Evolutionary conservation across 1,140 invertebrate genomes (phyloP), one percentile per base, ranked within the genome.

Genomic region (Phymastichus coffea): DNA sequence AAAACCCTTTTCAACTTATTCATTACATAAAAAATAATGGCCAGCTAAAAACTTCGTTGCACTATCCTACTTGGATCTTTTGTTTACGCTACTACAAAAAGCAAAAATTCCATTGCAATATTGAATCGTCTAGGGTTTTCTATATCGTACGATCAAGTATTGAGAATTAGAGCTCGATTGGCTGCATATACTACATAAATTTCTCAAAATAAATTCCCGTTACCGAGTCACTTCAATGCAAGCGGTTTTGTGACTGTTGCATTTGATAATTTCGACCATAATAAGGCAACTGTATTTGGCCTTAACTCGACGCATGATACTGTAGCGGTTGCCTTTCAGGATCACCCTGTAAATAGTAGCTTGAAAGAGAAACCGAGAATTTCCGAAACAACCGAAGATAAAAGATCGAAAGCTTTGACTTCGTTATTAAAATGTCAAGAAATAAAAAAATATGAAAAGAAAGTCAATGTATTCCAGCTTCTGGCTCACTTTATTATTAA

Each of bases 261-360:
- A 15, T 66, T 66, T 25, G 58, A 64, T 25, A 63, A 63, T 41
- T 63, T 61, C 51, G 61, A 66, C 22, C 58, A 66, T 51, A 28
- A 58, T n/a, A 58, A 57, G 37, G 30, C 19, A 10, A 64, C 53
- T n/a, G 17, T 47, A 17, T 61, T 57, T 20, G 64, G 58, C 2
- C 26, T 57, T 17, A 43, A 61, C 28, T 38, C 53, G 17, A 58
- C 49, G n/a, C n/a, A n/a, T n/a, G n/a, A n/a, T n/a, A n/a, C n/a
- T n/a, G n/a, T n/a, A n/a, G n/a, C n/a, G n/a, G n/a, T n/a, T n/a
- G n/a, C n/a, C n/a, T n/a, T n/a, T n/a, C n/a, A n/a, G n/a, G n/a
- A n/a, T n/a, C n/a, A n/a, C n/a, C n/a, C n/a, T n/a, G n/a, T n/a
- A n/a, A n/a, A n/a, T n/a, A n/a, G n/a, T n/a, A n/a, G n/a, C n/a